A percentile compares a stretch with the other conserved stretches of the same genome.
Evolutionary conservation across 1,140 invertebrate species (phyloP).

Genomic region (Camponotus pennsylvanicus): DNA sequence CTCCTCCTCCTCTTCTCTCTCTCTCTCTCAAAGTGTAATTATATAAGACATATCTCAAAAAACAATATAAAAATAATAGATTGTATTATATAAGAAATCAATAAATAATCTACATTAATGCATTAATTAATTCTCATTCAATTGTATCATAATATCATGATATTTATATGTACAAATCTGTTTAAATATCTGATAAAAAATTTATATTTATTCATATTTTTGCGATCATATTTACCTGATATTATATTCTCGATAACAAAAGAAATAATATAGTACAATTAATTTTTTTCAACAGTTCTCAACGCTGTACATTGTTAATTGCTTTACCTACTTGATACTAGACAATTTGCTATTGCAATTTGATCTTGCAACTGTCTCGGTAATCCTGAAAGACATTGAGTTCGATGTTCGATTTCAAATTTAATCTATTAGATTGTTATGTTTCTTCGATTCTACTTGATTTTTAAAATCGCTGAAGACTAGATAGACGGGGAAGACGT

Average conservation of each 20-base stretch:
- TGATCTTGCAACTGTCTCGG: slow-evolving; percentile 5
- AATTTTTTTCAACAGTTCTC: slow-evolving; percentile 16
- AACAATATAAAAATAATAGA: background rate
- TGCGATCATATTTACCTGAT: background rate
- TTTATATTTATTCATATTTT: background rate
- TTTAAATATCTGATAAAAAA: slow-evolving; percentile 6
- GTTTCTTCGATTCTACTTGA: slow-evolving; percentile 35
- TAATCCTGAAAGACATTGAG: slow-evolving; percentile 47
- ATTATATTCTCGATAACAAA: background rate
- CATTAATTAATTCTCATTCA: background rate
- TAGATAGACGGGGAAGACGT: slow-evolving; percentile 65
- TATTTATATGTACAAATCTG: slow-evolving; percentile 3
- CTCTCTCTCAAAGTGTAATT: too few relatives aligned
- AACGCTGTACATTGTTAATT: slow-evolving; percentile 40
- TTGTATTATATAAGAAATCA: background rate
- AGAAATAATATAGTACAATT: background rate
- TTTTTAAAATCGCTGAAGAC: slow-evolving; percentile 37
- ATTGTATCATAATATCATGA: too few relatives aligned
- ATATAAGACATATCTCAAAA: background rate
- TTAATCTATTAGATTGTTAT: background rate
- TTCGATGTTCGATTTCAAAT: slow-evolving; percentile 42
- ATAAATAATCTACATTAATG: background rate
- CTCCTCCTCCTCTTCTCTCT: too few relatives aligned
- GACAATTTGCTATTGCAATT: slow-evolving; percentile 20
- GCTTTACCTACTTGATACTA: background rate